Base-by-base conservation (phyloP, 1,140 invertebrate species). In the Eurosta solidaginis region DNA sequence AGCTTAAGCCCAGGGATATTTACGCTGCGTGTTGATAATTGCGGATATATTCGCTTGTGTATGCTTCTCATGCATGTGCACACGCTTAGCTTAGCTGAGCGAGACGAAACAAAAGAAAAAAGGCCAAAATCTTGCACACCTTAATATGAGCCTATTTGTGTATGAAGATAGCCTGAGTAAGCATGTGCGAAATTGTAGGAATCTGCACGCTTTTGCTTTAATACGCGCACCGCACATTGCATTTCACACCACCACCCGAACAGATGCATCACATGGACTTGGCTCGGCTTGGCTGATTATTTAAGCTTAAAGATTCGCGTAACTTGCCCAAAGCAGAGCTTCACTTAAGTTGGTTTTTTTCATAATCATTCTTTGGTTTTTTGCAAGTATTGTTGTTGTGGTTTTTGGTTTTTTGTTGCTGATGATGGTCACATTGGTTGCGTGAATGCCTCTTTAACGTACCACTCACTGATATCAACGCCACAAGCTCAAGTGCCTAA, bases 361-460 rank as follows among this genome's bases (percentile, higher is more conserved):
- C 14, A 3, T 14, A 47, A 4, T 47, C 12, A 3, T 47, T 20
- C 25, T 42, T 40, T 29, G 20, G 52, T 47, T 42, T n/a, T 45
- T 49, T n/a, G n/a, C n/a, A n/a, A n/a, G 49, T 0, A 20, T 29
- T 47, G 74, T 40, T 75, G 44, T 75, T 22, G 42, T 74, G 14
- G 63, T 68, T 7, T 40, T 40, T 59, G 27, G 3, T 68, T 68
- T 68, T 68, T 17, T 68, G 33, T 14, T n/a, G 29, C n/a, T 73
- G 12, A 33, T 25, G 40, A n/a, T 40, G 14, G 12, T 17, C 73
- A 2, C 40, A 2, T 25, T 75, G 74, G 20, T 45, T 77, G 76
- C 54, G 25, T 54, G 50, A 59, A 77, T 78, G 40, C 22, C 85
- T 82, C 81, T 85, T 85, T 83, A 85, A 84, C 83, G 83, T 82